Conservation (phyloP, 1,140 invertebrate genomes). For the Drosophila busckii region DNA sequence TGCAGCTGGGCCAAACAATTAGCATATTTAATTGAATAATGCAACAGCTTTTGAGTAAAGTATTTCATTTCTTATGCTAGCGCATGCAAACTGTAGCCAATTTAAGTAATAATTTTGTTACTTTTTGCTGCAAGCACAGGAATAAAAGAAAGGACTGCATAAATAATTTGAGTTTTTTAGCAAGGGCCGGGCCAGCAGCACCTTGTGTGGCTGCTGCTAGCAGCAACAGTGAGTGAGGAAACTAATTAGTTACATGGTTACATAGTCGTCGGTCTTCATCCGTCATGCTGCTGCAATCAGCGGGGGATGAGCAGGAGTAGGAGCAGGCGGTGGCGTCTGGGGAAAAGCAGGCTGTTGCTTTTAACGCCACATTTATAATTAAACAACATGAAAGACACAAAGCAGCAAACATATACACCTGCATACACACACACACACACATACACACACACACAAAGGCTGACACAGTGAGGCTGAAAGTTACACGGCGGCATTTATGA, state of each 20-base stretch:
- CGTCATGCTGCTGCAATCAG: slow-evolving; percentile 42
- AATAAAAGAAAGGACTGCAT: too few relatives aligned
- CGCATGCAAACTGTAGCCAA: too few relatives aligned
- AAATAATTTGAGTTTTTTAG: slow-evolving; percentile 72
- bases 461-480: slow-evolving; percentile 45
- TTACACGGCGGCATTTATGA: slow-evolving; percentile 71
- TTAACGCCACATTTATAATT: slow-evolving; percentile 71
- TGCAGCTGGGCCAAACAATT: too few relatives aligned
- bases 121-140: too few relatives aligned
- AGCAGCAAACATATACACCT: slow-evolving; percentile 28
- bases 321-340: not conserved
- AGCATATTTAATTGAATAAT: too few relatives aligned
- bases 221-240: slow-evolving; percentile 25
- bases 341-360: slow-evolving; percentile 43
- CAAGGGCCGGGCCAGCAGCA: too few relatives aligned
- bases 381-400: slow-evolving; percentile 76
- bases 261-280: slow-evolving; percentile 60
- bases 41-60: too few relatives aligned
- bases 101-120: too few relatives aligned
- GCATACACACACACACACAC: not conserved
- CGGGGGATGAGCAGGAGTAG: not conserved
- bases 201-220: too few relatives aligned
- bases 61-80: too few relatives aligned
- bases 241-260: slow-evolving; percentile 58
- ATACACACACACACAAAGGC: slow-evolving; percentile 5